Base-by-base conservation (phyloP, 2,113 vertebrate species). In the Oxyura jamaicensis region DNA sequence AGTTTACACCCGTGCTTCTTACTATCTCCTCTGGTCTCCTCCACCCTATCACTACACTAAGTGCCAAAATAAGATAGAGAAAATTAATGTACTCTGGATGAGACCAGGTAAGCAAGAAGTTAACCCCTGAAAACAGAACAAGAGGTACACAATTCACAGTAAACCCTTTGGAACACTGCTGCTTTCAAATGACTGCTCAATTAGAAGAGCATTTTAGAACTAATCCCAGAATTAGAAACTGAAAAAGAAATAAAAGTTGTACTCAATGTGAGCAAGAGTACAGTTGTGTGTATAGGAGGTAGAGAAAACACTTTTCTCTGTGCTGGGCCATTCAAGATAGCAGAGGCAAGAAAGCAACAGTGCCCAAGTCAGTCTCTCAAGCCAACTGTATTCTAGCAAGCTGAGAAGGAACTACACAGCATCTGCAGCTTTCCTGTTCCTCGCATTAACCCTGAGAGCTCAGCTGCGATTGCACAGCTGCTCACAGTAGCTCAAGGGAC, bases 301-400 rank as follows among this genome's bases (percentile, higher is more conserved):
- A 68, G 14, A 56, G 5, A 63, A 87, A 78, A 48, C 0, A 3
- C 26, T 48, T 78, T 67, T 52, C n/a, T 28, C 35, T 28, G 8
- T 46, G 18, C 8, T 55, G 10, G 66, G 26, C 18, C 29, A 13
- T 10, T 69, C 8, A 26, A 39, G 23, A 58, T 2, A 29, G 13
- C 3, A 21, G 63, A 80, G 22, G 5, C 11, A 60, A 58, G 31
- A 42, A 0, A 8, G 4, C 17, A 74, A 29, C 13, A 29, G 42
- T 7, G 0, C n/a, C 58, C 18, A 26, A 46, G 26, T 59, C 2
- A 55, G 22, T 2, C 73, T 41, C 53, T 29, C 16, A 5, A 81
- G 26, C 60, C 42, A 67, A 60, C 16, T 0, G 0, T 23, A 25
- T 25, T 55, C n/a, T 14, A 58, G 10, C 1, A 0, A 90, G 8